Evolutionary conservation across 53 echinoderm and acorn worm genomes (phyloP), one percentile per base, ranked within the genome.

Genomic region (Henricia sp.): DNA sequence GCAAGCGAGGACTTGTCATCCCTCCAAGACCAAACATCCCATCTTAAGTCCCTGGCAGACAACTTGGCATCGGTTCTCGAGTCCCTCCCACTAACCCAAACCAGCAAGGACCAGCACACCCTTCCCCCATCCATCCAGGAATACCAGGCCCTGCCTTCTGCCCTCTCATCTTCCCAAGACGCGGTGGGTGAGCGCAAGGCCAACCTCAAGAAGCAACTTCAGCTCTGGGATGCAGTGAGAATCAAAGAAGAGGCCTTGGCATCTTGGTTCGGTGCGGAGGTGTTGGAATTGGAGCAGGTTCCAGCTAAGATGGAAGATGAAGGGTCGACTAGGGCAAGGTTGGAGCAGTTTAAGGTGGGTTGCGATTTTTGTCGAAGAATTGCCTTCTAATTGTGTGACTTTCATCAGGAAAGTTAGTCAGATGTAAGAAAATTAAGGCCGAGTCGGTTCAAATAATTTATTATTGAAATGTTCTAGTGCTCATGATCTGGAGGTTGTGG

Each of bases 331-430:
- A 60, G 85, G 66, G 48, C 64, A n/a, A 85, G 88, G 38, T 67
- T 92, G 55, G 88, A 92, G 30, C 74, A 89, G 42, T 92, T 92
- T 74, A 89, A 92, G 92, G 92, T 92, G 56, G 3, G 84, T 35
- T 35, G 13, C 37, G n/a, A n/a, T n/a, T n/a, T n/a, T n/a, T n/a
- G n/a, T n/a, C n/a, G n/a, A n/a, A n/a, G n/a, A n/a, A n/a, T n/a
- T n/a, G n/a, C n/a, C n/a, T n/a, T n/a, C n/a, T n/a, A n/a, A n/a
- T n/a, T n/a, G n/a, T n/a, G n/a, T n/a, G n/a, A n/a, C n/a, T n/a
- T n/a, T n/a, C n/a, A n/a, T n/a, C n/a, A n/a, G n/a, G n/a, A n/a
- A n/a, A n/a, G n/a, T n/a, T n/a, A n/a, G n/a, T n/a, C n/a, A n/a
- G n/a, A n/a, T n/a, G n/a, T n/a, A n/a, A n/a, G n/a, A n/a, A n/a